Conservation (phyloP, 1,140 invertebrate species). For the Phocides pigmalion region DNA sequence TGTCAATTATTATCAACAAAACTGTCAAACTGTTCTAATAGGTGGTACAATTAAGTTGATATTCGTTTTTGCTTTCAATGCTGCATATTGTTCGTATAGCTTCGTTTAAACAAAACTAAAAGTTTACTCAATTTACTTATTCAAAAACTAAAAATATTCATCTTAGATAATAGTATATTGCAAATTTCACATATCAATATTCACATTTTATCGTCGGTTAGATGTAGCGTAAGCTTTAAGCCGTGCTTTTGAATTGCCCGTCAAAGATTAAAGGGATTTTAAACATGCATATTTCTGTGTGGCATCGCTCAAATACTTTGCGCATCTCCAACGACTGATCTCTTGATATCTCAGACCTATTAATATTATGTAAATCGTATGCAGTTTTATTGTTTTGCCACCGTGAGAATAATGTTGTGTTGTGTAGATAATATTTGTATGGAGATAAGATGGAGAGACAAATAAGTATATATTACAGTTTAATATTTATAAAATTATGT, state of each 20-base stretch:
- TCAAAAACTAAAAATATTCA: no score
- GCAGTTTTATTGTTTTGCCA: slow-evolving; percentile 21
- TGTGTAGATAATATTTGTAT: background rate
- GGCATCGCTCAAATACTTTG: slow-evolving; percentile 29
- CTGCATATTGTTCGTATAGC: no score
- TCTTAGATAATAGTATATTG: no score
- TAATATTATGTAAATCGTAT: slow-evolving; percentile 27
- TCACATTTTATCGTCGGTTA: slow-evolving; percentile 20
- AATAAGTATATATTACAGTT: no score
- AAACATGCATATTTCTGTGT: slow-evolving; percentile 23
- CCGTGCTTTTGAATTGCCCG: slow-evolving; percentile 33
- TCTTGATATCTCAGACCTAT: slow-evolving; percentile 14
- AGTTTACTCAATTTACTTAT: no score
- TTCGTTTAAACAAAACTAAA: no score
- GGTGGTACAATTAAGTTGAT: no score
- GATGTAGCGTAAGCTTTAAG: slow-evolving; percentile 14
- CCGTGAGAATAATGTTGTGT: slow-evolving; percentile 8
- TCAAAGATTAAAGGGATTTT: slow-evolving; percentile 41
- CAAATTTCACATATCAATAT: background rate
- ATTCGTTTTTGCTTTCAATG: no score
- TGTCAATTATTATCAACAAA: no score
- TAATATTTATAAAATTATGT: no score
- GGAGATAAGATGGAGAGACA: no score
- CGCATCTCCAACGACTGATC: slow-evolving; percentile 6
- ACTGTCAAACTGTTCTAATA: no score